phyloP scores from a whole-genome alignment of 23 tunicate species.

The Halocynthia roretzi region DNA sequence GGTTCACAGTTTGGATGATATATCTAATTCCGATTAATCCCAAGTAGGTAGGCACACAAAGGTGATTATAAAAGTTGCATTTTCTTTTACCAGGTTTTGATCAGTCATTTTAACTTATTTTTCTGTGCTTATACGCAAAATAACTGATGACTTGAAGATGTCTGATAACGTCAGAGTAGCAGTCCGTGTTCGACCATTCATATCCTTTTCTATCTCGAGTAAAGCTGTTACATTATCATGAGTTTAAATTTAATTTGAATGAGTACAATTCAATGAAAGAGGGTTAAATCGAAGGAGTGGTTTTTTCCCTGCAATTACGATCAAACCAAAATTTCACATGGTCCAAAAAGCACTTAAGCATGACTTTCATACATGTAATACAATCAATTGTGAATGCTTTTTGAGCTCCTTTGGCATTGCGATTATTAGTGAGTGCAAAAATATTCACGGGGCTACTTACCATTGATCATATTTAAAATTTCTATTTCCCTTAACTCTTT shows the following conservation, averaged over 20 bases:
- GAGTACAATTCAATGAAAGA: not conserved
- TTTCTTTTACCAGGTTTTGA: too few relatives aligned
- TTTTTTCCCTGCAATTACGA: too few relatives aligned
- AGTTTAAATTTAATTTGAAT: not conserved
- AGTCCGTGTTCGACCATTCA: conserved; percentile 75
- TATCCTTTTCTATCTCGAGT: conserved; percentile 46
- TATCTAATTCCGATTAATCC: too few relatives aligned
- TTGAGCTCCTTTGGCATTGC: too few relatives aligned
- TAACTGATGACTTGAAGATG: conserved; percentile 11
- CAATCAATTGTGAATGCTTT: not conserved
- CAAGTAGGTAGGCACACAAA: too few relatives aligned
- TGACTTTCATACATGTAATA: not conserved
- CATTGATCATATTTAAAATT: not conserved
- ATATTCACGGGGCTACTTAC: not conserved
- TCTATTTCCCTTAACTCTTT: conserved; percentile 3
- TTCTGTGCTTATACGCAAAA: too few relatives aligned
- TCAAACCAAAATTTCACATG: too few relatives aligned
- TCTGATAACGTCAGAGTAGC: conserved; percentile 64
- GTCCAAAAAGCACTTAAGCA: not conserved
- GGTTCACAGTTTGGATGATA: too few relatives aligned
- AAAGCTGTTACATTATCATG: not conserved
- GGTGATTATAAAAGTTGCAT: too few relatives aligned
- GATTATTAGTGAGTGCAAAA: too few relatives aligned
- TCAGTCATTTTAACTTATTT: too few relatives aligned
- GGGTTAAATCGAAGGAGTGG: not conserved